Evolutionary conservation across 1,140 invertebrate genomes (phyloP).

Genomic region (Drosophila nigromelanica): DNA sequence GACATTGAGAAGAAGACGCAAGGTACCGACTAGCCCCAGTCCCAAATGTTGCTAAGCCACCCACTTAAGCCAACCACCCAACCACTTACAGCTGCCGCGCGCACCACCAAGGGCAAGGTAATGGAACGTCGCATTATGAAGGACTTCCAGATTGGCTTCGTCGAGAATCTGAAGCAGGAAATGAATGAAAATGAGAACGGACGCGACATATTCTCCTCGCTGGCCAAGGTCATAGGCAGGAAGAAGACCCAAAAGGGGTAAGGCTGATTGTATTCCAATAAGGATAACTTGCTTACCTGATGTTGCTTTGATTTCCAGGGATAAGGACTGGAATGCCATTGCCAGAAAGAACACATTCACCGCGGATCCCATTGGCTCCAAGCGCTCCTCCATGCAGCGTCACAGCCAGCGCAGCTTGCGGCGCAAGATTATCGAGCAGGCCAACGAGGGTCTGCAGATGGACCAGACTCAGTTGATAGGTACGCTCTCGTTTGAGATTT

Average conservation of each 20-base stretch:
- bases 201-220: constrained; percentile 91
- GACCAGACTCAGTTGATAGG: constrained; percentile 84
- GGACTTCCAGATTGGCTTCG: constrained; percentile 94
- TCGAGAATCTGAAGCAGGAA: constrained; percentile 91
- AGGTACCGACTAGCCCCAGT: constrained; percentile 83
- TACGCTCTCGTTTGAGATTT: constrained; percentile 59
- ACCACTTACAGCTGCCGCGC: constrained; percentile 85
- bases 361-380: constrained; percentile 91
- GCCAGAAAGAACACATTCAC: constrained; percentile 89
- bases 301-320: constrained; percentile 36
- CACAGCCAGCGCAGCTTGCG: constrained; percentile 89
- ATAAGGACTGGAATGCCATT: constrained; percentile 93
- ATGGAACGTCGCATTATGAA: constrained; percentile 94
- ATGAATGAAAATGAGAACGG: constrained; percentile 88
- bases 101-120: constrained; percentile 92
- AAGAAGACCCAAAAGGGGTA: constrained; percentile 86
- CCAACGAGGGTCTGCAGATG: constrained; percentile 84
- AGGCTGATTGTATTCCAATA: not conserved
- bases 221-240: constrained; percentile 90
- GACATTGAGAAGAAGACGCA: constrained; percentile 86
- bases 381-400: constrained; percentile 86
- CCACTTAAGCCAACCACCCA: constrained; percentile 1
- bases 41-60: constrained; percentile 28
- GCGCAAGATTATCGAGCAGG: constrained; percentile 87
- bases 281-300: not conserved